Conservation (phyloP, 1,140 invertebrate species). For the Nasonia longicornis region DNA sequence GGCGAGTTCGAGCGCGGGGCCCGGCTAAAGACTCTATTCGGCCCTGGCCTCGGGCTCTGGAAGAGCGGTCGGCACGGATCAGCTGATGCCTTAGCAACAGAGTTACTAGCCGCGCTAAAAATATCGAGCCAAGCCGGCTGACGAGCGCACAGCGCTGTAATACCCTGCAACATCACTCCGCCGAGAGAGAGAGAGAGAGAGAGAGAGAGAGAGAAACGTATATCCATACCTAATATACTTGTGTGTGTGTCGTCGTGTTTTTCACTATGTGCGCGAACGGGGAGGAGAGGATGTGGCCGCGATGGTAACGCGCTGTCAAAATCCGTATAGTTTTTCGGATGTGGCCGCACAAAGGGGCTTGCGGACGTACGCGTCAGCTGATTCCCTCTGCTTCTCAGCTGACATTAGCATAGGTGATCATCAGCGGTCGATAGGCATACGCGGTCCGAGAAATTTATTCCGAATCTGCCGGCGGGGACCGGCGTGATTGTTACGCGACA, state of each 20-base stretch:
- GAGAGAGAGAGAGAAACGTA: no score
- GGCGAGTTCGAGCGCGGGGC: background rate
- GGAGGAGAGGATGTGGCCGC: background rate
- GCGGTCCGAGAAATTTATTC: background rate
- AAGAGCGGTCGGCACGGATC: constrained; percentile 57
- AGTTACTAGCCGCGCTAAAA: constrained; percentile 64
- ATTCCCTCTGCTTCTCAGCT: background rate
- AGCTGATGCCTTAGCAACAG: constrained; percentile 69
- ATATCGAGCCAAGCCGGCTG: constrained; percentile 55
- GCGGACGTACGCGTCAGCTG: background rate
- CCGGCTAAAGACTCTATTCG: background rate
- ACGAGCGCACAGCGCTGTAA: constrained; percentile 26
- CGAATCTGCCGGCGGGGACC: background rate
- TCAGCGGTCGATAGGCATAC: background rate
- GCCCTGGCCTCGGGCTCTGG: background rate
- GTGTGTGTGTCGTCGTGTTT: background rate
- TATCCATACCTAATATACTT: background rate
- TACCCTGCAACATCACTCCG: constrained; percentile 34
- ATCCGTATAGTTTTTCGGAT: background rate
- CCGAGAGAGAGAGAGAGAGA: background rate
- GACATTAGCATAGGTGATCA: background rate
- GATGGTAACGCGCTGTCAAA: background rate
- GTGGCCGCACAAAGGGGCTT: background rate
- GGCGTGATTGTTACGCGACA: background rate
- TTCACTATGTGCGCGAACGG: background rate